Evolutionary conservation across 2,888 invertebrate species (phyloP).

Genomic region (Meghimatium bilineatum): DNA sequence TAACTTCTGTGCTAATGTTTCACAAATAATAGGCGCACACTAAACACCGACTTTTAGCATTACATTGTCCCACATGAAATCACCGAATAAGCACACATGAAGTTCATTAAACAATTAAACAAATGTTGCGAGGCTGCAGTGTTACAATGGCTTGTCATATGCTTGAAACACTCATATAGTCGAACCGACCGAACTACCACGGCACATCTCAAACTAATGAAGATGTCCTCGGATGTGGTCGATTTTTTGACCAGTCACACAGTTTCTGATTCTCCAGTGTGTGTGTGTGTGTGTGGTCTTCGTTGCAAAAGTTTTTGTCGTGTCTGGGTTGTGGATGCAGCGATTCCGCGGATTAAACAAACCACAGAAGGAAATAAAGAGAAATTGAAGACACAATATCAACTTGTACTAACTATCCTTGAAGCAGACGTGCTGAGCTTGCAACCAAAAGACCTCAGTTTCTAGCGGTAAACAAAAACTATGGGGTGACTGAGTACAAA

Average conservation of each 20-base stretch:
- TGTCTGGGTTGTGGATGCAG: background rate
- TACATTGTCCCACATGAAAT: no score
- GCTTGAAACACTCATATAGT: background rate
- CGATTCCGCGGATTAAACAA: background rate
- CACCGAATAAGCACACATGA: no score
- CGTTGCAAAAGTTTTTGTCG: background rate
- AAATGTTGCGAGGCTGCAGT: no score
- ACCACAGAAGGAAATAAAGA: background rate
- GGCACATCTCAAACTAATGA: background rate
- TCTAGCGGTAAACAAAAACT: slow-evolving; percentile 29
- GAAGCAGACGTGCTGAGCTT: background rate
- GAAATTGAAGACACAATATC: background rate
- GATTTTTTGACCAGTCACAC: background rate
- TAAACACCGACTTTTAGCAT: no score
- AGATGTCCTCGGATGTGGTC: background rate
- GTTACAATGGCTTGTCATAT: no score
- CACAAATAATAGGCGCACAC: no score
- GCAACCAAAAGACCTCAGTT: background rate
- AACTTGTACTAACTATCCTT: background rate
- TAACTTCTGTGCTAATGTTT: no score
- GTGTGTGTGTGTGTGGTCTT: no score
- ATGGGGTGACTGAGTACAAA: slow-evolving; percentile 68
- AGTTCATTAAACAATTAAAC: no score
- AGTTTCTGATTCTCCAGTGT: background rate
- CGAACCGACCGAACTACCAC: background rate